These are phyloP conservation scores for Drosophila aldrichi DNA, from an alignment of 2,888 invertebrate genomes.

Conservation along the genomic window DNA sequence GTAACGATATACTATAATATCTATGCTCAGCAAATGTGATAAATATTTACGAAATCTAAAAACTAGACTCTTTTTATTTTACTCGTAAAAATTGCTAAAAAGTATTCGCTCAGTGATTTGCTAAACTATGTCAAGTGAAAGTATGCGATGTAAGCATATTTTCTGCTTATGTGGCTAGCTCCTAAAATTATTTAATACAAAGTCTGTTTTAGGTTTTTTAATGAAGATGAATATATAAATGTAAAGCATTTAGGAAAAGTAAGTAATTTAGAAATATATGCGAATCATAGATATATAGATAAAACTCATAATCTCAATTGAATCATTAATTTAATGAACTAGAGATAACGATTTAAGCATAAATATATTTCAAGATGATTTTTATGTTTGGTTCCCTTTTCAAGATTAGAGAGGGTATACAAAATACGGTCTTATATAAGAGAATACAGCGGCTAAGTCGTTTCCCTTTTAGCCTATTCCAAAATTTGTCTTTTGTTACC, in stretches of 20 bases:
- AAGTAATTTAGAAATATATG: not conserved
- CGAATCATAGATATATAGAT: not conserved
- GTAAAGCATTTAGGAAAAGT: not conserved
- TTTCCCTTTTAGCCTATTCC: not conserved
- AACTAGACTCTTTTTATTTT: not conserved
- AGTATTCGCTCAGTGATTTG: not conserved
- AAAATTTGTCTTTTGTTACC: not conserved
- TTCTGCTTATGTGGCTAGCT: not conserved
- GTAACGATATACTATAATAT: not conserved
- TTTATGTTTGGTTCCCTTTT: too few species aligned
- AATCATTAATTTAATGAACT: too few species aligned
- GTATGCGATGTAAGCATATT: conserved; percentile 3
- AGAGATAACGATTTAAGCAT: too few species aligned
- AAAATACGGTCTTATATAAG: not conserved
- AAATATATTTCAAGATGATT: too few species aligned
- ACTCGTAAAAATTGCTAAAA: not conserved
- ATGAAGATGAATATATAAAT: not conserved
- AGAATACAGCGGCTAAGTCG: not conserved
- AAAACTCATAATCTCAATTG: too few species aligned
- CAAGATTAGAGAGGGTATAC: not conserved
- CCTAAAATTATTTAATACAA: not conserved
- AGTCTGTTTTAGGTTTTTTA: not conserved
- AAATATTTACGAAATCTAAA: not conserved
- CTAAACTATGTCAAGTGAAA: conserved; percentile 2
- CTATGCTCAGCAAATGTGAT: not conserved